Percentiles rank a stretch among this genome's conserved stretches.
These are phyloP conservation scores for Plumapathes pennacea DNA, from an alignment of 92 coral and sea anemone genomes.

Conservation along the genomic window DNA sequence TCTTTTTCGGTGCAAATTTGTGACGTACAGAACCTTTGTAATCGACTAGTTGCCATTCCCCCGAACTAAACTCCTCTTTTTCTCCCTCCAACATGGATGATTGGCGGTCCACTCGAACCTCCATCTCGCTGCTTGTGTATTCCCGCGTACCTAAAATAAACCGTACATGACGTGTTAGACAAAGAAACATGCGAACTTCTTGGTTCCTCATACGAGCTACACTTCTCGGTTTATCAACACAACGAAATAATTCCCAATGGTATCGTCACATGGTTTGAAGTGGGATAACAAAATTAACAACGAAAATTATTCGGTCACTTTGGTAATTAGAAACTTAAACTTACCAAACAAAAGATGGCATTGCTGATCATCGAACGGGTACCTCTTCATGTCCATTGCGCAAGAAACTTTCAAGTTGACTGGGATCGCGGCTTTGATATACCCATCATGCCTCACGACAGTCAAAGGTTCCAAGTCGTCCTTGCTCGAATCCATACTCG, in stretches of 20 bases:
- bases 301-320: background rate
- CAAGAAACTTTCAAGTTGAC: constrained; percentile 21
- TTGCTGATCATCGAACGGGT: constrained; percentile 34
- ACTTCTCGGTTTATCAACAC: too few relatives aligned
- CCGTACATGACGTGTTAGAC: too few relatives aligned
- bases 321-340: background rate
- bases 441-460: constrained; percentile 7
- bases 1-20: too few relatives aligned
- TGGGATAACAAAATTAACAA: too few relatives aligned
- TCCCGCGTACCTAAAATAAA: constrained; percentile 19
- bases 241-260: too few relatives aligned
- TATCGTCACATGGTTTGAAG: too few relatives aligned
- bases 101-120: constrained; percentile 11
- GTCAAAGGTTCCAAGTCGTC: background rate
- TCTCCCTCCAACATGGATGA: constrained; percentile 23
- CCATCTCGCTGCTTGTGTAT: constrained; percentile 15
- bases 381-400: constrained; percentile 35
- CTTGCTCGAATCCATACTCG: background rate
- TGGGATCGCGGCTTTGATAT: constrained; percentile 10
- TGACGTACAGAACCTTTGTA: too few relatives aligned
- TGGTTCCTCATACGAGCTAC: too few relatives aligned
- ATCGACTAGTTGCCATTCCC: constrained; percentile 22
- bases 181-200: too few relatives aligned
- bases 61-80: constrained; percentile 10
- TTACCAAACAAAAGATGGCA: constrained; percentile 21